These are phyloP conservation scores for Gorsachius goisagi DNA, from an alignment of 2,113 vertebrate species.

Conservation along the genomic window DNA sequence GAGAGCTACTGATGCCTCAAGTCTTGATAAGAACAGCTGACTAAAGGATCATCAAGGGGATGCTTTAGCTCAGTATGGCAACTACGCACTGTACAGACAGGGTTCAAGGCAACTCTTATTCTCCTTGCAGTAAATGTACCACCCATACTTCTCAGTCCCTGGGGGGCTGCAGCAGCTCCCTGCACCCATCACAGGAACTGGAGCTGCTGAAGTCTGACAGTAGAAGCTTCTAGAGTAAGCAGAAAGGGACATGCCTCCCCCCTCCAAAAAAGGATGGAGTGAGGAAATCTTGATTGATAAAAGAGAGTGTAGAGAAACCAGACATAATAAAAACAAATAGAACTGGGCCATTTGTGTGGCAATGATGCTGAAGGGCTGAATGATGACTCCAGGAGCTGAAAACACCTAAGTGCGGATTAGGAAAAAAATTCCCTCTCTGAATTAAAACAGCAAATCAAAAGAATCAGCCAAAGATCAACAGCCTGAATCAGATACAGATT, in stretches of 20 bases:
- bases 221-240: not conserved
- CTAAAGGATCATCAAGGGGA: not conserved
- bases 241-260: not conserved
- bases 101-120: not conserved
- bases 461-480: conserved; percentile 30
- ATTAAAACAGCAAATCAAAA: conserved; percentile 38
- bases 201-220: not conserved
- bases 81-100: not conserved
- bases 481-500: not conserved
- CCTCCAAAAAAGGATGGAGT: not conserved
- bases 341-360: not conserved
- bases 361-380: not conserved
- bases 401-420: not conserved
- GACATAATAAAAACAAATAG: not conserved
- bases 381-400: not conserved
- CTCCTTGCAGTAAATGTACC: not conserved
- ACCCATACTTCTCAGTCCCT: not conserved
- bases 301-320: not conserved
- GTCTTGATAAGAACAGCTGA: not conserved
- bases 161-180: not conserved
- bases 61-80: not conserved
- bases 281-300: not conserved
- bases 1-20: not conserved
- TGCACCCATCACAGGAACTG: not conserved
- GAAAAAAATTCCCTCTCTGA: not conserved